A percentile compares a stretch with the other conserved stretches of the same genome.
Evolutionary conservation across 2,797 vertebrate species (phyloP).

Genomic region (Pipistrellus kuhlii): DNA sequence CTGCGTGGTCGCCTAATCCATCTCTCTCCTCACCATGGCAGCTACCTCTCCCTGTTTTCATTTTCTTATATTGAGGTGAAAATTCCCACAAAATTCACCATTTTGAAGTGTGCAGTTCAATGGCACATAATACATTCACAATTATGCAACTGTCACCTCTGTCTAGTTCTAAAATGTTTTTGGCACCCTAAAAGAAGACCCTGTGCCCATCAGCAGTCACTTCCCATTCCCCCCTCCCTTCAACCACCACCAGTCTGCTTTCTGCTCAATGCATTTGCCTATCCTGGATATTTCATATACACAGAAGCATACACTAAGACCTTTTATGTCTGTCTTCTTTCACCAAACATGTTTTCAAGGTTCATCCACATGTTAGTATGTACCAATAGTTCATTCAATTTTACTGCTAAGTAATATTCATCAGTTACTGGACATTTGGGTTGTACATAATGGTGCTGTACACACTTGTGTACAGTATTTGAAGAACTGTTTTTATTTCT

Average conservation of each 20-base stretch:
- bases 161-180: not conserved
- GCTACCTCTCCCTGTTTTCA: not conserved
- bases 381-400: not conserved
- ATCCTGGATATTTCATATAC: not conserved
- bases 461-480: not conserved
- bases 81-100: not conserved
- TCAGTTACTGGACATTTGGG: not conserved
- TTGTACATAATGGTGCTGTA: not conserved
- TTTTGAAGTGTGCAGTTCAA: not conserved
- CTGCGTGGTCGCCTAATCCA: not conserved
- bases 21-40: not conserved
- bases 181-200: not conserved
- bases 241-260: not conserved
- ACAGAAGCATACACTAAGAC: not conserved
- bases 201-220: not conserved
- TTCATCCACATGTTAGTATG: not conserved
- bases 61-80: not conserved
- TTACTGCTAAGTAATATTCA: not conserved
- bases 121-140: not conserved
- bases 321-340: not conserved
- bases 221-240: not conserved
- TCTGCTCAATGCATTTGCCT: not conserved
- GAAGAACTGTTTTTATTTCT: not conserved
- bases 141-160: not conserved
- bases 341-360: not conserved